Evolutionary conservation across 2,888 invertebrate species (phyloP).

Genomic region (Polylopha cassiicola): DNA sequence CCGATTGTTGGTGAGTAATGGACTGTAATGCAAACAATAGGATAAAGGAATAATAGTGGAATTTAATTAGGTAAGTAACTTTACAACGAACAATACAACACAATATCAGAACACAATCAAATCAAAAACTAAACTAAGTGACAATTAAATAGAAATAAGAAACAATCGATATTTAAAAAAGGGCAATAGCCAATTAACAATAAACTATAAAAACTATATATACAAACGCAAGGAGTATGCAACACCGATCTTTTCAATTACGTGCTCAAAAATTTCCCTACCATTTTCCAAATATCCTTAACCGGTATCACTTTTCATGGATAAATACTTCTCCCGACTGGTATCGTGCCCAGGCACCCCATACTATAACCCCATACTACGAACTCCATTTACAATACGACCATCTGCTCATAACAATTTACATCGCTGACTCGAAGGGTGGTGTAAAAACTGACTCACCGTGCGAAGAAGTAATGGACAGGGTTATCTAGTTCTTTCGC

Average conservation of each 20-base stretch:
- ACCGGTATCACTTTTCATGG: constrained; percentile 44
- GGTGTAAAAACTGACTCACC: not conserved
- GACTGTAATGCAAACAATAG: too few species aligned
- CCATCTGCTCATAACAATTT: constrained; percentile 25
- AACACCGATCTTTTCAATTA: too few species aligned
- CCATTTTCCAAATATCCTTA: constrained; percentile 13
- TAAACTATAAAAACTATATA: too few species aligned
- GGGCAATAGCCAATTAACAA: too few species aligned
- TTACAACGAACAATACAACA: too few species aligned
- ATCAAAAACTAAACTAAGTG: too few species aligned
- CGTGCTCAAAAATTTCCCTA: not conserved
- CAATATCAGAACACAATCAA: too few species aligned
- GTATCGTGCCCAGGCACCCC: constrained; percentile 62
- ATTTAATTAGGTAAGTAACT: too few species aligned
- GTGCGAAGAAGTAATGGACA: constrained; percentile 6
- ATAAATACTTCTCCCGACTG: constrained; percentile 66
- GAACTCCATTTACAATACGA: constrained; percentile 29
- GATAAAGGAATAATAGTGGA: too few species aligned
- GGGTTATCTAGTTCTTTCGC: constrained; percentile 4
- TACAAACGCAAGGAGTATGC: too few species aligned
- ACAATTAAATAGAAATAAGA: too few species aligned
- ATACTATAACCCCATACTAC: constrained; percentile 50
- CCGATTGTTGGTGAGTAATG: constrained; percentile 17
- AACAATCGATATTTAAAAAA: too few species aligned
- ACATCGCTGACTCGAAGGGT: constrained; percentile 33